Conservation (phyloP, 2,113 vertebrate species). For the Epinephelus moara region DNA sequence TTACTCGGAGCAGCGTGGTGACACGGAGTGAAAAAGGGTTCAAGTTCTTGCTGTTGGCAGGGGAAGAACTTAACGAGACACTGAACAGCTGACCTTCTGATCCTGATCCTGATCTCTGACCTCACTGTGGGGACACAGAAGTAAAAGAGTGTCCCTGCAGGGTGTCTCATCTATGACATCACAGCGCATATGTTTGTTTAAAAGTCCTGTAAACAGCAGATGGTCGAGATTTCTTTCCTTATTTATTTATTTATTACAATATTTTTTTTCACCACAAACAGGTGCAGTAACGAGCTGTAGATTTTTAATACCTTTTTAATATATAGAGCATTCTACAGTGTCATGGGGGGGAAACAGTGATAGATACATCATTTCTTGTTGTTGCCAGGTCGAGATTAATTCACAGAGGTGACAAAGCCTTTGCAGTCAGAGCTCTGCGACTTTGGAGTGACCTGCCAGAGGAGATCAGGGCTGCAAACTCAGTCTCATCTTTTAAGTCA, state of each 20-base stretch:
- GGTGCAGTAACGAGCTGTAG: background rate
- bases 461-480: too few relatives aligned
- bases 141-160: too few relatives aligned
- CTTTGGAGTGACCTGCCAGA: too few relatives aligned
- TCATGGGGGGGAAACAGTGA: too few relatives aligned
- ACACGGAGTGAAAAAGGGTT: background rate
- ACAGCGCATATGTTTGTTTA: background rate
- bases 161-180: background rate
- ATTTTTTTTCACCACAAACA: background rate
- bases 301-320: background rate
- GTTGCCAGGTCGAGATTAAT: too few relatives aligned
- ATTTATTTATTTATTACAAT: too few relatives aligned
- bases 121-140: background rate
- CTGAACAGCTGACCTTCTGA: background rate
- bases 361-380: too few relatives aligned
- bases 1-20: background rate
- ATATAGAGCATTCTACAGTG: too few relatives aligned
- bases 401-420: too few relatives aligned
- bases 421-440: too few relatives aligned
- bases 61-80: background rate
- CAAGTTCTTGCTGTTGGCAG: background rate
- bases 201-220: background rate
- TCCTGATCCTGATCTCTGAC: background rate
- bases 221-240: background rate
- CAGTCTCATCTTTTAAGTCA: too few relatives aligned